phyloP scores from a whole-genome alignment of 2,797 vertebrate species.

The Macropus fuliginosus region DNA sequence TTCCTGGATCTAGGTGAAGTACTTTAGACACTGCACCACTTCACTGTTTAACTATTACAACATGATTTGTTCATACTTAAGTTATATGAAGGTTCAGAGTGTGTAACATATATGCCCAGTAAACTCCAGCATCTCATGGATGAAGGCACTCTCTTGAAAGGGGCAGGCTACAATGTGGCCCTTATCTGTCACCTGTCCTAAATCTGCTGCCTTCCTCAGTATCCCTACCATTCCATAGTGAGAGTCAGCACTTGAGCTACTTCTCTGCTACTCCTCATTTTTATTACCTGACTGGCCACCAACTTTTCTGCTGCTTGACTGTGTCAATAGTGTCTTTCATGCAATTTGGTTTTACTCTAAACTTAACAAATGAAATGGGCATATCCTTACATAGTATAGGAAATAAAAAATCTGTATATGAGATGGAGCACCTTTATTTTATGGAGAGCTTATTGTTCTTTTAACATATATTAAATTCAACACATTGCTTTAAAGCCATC shows the following conservation, averaged over 20 bases:
- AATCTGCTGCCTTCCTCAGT: background rate
- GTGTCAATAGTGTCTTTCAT: background rate
- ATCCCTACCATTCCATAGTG: background rate
- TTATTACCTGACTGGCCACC: background rate
- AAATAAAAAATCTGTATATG: background rate
- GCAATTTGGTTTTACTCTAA: background rate
- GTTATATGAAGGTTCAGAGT: background rate
- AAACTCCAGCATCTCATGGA: background rate
- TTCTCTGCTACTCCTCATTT: background rate
- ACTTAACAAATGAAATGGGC: background rate
- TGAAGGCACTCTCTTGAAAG: background rate
- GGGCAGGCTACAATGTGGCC: background rate
- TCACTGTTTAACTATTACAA: background rate
- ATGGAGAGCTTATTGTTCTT: background rate
- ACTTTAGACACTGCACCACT: background rate
- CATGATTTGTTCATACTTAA: background rate
- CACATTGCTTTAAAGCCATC: too few species aligned
- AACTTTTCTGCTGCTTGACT: background rate
- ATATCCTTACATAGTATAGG: background rate
- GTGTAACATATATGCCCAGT: background rate
- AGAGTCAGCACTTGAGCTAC: background rate
- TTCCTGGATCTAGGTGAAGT: background rate
- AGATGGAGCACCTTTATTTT: background rate
- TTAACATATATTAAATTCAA: background rate
- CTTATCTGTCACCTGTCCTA: background rate